These are phyloP conservation scores for Leptatherina wallacei DNA, from an alignment of 2,797 vertebrate species.

Conservation along the genomic window DNA sequence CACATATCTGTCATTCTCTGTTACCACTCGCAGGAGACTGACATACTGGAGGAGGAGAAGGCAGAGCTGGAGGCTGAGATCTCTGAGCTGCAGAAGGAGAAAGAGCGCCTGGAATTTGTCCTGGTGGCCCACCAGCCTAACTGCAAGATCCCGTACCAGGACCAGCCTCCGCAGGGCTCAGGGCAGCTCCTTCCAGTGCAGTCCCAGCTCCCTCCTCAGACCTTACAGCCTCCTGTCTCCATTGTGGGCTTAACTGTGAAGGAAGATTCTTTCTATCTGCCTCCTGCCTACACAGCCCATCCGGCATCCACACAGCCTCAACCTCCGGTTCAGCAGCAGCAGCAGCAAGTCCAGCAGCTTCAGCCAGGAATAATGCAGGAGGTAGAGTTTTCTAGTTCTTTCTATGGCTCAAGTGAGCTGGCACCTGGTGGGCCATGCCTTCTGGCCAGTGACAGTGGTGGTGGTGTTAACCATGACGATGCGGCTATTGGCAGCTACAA, in stretches of 20 bases:
- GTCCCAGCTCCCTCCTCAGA: conserved; percentile 79
- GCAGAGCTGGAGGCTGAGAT: conserved; percentile 96
- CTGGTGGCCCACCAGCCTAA: conserved; percentile 93
- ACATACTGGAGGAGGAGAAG: conserved; percentile 95
- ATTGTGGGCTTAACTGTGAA: conserved; percentile 88
- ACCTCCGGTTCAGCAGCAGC: conserved; percentile 73
- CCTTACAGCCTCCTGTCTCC: conserved; percentile 81
- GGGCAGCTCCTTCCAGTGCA: conserved; percentile 68
- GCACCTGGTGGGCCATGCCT: conserved; percentile 87
- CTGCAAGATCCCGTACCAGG: conserved; percentile 92
- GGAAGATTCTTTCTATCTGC: conserved; percentile 90
- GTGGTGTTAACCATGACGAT: conserved; percentile 80
- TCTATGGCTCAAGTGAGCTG: conserved; percentile 90
- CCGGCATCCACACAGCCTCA: conserved; percentile 75
- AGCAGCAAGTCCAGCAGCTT: conserved; percentile 76
- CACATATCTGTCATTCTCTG: conserved; percentile 33
- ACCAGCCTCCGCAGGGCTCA: conserved; percentile 69
- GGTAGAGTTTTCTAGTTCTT: conserved; percentile 95
- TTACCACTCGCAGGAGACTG: conserved; percentile 89
- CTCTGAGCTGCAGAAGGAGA: conserved; percentile 95
- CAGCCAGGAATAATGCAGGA: conserved; percentile 89
- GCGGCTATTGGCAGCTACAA: conserved; percentile 85
- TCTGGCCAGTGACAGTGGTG: conserved; percentile 81
- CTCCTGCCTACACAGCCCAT: conserved; percentile 84
- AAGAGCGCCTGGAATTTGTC: conserved; percentile 95